Evolutionary conservation across 2,113 vertebrate species (phyloP).

Genomic region (Hassar affinis): DNA sequence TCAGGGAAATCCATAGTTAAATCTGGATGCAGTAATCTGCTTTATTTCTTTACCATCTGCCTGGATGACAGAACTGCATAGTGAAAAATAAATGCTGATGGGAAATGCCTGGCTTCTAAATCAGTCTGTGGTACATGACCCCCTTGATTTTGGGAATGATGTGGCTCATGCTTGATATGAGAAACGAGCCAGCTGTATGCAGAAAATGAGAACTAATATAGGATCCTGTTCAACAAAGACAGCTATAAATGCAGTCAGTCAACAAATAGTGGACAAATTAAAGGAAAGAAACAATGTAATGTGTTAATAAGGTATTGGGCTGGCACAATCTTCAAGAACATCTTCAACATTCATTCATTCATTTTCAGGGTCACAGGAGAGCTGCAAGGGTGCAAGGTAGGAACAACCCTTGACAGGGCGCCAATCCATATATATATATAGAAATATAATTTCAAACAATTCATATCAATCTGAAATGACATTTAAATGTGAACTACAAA

Average conservation of each 20-base stretch:
- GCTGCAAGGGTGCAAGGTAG: no score
- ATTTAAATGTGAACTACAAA: neutral
- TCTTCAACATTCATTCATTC: no score
- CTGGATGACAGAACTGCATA: slow-evolving; percentile 37
- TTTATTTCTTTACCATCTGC: slow-evolving; percentile 26
- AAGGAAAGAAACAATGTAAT: no score
- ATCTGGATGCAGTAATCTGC: slow-evolving; percentile 12
- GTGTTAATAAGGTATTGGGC: no score
- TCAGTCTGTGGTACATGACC: neutral
- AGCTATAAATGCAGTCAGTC: no score
- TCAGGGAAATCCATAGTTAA: slow-evolving; percentile 42
- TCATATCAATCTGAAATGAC: neutral
- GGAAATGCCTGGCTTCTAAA: neutral
- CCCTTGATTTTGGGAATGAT: neutral
- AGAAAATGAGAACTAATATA: neutral
- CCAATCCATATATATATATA: no score
- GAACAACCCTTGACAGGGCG: no score
- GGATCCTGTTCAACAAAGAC: no score
- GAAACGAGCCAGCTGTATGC: neutral
- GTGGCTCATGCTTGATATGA: neutral
- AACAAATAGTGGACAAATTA: no score
- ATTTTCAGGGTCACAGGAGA: no score
- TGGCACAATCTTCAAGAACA: no score
- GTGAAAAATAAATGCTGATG: slow-evolving; percentile 25
- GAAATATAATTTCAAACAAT: neutral